These are phyloP conservation scores for Drosophila pandora DNA, from an alignment of 1,140 invertebrate genomes.

Conservation along the genomic window DNA sequence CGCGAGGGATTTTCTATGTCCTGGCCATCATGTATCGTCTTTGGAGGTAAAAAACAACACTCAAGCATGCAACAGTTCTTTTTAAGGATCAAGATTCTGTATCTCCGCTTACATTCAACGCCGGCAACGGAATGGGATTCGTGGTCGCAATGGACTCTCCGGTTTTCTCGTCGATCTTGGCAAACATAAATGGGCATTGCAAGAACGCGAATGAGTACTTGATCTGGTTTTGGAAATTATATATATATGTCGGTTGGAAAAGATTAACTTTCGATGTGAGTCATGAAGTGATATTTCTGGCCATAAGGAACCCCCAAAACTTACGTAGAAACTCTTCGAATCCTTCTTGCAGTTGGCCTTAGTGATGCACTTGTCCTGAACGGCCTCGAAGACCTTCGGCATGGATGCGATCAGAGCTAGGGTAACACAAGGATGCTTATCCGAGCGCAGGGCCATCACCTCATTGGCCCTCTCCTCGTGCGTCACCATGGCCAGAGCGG, in stretches of 20 bases:
- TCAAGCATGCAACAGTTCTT: constrained; percentile 35
- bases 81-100: constrained; percentile 14
- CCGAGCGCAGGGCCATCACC: constrained; percentile 88
- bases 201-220: constrained; percentile 90
- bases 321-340: constrained; percentile 92
- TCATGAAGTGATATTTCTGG: constrained; percentile 38
- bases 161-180: constrained; percentile 86
- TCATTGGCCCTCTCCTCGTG: constrained; percentile 90
- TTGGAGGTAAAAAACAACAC: constrained; percentile 8
- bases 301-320: constrained; percentile 61
- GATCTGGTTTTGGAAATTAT: constrained; percentile 84
- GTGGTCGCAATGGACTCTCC: constrained; percentile 85
- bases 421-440: constrained; percentile 91
- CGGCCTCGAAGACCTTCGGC: constrained; percentile 91
- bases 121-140: constrained; percentile 87
- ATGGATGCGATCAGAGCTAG: constrained; percentile 90
- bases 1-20: neutral
- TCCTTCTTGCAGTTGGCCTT: constrained; percentile 93
- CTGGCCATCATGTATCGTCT: neutral
- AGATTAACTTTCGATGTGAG: constrained; percentile 29
- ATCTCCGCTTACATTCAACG: constrained; percentile 88
- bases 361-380: constrained; percentile 91
- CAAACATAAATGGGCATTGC: constrained; percentile 86
- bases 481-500: constrained; percentile 92
- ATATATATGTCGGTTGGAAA: constrained; percentile 1